phyloP scores from a whole-genome alignment of 1,140 invertebrate species.

The Dreissena rostriformis region DNA sequence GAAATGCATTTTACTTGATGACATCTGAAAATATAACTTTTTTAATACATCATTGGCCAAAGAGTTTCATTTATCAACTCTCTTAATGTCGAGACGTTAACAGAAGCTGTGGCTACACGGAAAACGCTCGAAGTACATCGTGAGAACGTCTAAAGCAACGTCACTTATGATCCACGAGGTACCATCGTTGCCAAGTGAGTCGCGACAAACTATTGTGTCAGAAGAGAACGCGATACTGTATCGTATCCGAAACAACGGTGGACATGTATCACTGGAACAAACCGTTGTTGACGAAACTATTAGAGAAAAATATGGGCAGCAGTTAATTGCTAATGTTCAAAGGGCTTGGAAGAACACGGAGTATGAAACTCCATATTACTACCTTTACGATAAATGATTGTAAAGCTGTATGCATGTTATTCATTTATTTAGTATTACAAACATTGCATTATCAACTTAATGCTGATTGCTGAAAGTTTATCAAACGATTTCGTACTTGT shows the following conservation, averaged over 20 bases:
- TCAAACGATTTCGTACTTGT: too few relatives aligned
- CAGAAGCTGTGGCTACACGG: not conserved
- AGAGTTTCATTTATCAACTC: slow-evolving; percentile 22
- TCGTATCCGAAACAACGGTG: slow-evolving; percentile 34
- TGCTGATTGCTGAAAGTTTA: too few relatives aligned
- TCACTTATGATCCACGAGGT: slow-evolving; percentile 34
- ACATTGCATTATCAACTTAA: too few relatives aligned
- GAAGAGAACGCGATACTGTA: slow-evolving; percentile 15
- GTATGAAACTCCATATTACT: not conserved
- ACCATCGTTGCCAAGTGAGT: not conserved
- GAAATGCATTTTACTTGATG: slow-evolving; percentile 34
- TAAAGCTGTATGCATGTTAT: too few relatives aligned
- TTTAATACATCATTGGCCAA: slow-evolving; percentile 6
- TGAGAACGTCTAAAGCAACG: not conserved
- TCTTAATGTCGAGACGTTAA: slow-evolving; percentile 29
- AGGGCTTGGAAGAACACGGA: not conserved
- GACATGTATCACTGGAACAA: not conserved
- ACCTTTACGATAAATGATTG: too few relatives aligned
- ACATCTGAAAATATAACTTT: slow-evolving; percentile 19
- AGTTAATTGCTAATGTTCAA: not conserved
- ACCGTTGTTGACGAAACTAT: not conserved
- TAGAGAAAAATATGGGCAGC: not conserved
- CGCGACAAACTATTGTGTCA: not conserved
- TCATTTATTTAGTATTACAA: too few relatives aligned
- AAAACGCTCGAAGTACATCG: slow-evolving; percentile 35